phyloP scores from a whole-genome alignment of 2,797 vertebrate genomes.

The Oophaga sylvatica region DNA sequence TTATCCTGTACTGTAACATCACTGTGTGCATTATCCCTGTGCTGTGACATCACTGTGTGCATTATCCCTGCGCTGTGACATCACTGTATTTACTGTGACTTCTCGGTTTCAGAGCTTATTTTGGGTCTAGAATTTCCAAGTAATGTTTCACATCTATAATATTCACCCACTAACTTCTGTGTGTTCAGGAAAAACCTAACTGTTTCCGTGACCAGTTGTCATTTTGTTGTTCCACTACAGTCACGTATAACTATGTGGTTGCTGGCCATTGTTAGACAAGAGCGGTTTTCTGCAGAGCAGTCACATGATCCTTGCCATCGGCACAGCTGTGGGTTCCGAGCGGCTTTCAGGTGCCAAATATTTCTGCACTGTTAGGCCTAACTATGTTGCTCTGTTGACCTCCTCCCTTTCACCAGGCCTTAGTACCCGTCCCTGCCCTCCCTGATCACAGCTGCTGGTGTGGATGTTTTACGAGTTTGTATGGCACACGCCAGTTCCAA shows the following conservation, averaged over 20 bases:
- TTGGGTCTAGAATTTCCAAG: neutral
- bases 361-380: neutral
- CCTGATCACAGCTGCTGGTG: constrained; percentile 15
- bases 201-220: neutral
- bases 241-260: neutral
- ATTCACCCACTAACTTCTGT: neutral
- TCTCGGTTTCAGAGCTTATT: neutral
- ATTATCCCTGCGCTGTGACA: neutral
- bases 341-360: constrained; percentile 11
- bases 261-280: neutral
- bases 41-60: neutral
- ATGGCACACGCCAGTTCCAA: neutral
- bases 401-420: neutral
- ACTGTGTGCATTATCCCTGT: neutral
- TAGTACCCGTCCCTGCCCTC: neutral
- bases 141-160: neutral
- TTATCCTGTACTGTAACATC: neutral
- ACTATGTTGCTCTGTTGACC: neutral
- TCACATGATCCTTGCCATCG: neutral
- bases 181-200: neutral
- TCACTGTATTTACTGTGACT: neutral
- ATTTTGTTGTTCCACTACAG: neutral
- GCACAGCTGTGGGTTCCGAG: constrained; percentile 17
- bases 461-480: constrained; percentile 22
- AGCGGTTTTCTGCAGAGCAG: neutral